Evolutionary conservation across 2,113 vertebrate genomes (phyloP).

Genomic region (Semnornis frantzii): DNA sequence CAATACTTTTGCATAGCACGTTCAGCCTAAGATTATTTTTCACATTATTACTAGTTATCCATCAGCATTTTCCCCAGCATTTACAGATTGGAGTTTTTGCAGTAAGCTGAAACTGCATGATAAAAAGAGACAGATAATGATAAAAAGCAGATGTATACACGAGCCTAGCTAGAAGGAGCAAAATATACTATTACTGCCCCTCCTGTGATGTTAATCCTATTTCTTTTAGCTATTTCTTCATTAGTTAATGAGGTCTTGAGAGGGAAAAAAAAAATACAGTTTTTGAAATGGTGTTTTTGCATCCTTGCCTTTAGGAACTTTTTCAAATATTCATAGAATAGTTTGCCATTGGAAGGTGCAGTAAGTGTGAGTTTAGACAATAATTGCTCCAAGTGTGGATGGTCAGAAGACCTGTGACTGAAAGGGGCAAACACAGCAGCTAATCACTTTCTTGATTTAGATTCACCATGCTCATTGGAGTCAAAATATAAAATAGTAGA

Average conservation of each 20-base stretch:
- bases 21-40: constrained; percentile 67
- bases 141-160: constrained; percentile 70
- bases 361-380: constrained; percentile 70
- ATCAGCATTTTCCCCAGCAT: constrained; percentile 64
- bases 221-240: constrained; percentile 79
- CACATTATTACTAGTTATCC: constrained; percentile 68
- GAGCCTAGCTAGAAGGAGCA: constrained; percentile 74
- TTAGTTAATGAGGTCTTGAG: constrained; percentile 77
- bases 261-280: neutral
- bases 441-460: constrained; percentile 36
- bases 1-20: constrained; percentile 38
- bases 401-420: constrained; percentile 53
- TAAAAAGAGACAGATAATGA: constrained; percentile 78
- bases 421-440: constrained; percentile 39
- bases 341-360: constrained; percentile 65
- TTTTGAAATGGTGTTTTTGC: constrained; percentile 64
- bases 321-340: constrained; percentile 74
- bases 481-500: neutral
- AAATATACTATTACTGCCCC: constrained; percentile 55
- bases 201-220: constrained; percentile 79
- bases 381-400: constrained; percentile 52
- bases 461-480: neutral
- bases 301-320: constrained; percentile 73
- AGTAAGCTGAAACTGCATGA: constrained; percentile 70
- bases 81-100: constrained; percentile 67